phyloP scores from a whole-genome alignment of 2,888 invertebrate genomes.

The Drosophila parthenogenetica region DNA sequence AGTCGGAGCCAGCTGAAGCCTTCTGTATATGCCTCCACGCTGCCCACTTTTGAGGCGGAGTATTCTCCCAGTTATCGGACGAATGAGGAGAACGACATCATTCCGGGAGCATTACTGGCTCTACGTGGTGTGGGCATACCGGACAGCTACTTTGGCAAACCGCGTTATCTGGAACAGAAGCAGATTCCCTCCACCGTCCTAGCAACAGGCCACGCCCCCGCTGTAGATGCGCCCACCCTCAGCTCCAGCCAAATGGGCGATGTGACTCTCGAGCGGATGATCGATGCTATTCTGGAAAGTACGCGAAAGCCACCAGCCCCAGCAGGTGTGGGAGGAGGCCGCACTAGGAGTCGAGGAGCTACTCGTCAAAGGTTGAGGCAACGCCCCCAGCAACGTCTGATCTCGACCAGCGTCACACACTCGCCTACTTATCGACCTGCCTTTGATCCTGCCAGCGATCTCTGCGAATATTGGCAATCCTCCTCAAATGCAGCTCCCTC shows the following conservation, averaged over 20 bases:
- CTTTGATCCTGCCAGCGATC: constrained; percentile 85
- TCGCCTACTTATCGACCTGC: constrained; percentile 84
- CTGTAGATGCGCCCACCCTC: constrained; percentile 39
- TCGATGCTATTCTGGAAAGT: constrained; percentile 85
- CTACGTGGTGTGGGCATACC: constrained; percentile 83
- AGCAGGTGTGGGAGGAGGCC: not conserved
- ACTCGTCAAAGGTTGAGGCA: constrained; percentile 16
- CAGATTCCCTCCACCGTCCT: not conserved
- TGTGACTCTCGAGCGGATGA: constrained; percentile 84
- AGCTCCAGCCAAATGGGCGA: constrained; percentile 84
- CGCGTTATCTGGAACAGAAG: constrained; percentile 80
- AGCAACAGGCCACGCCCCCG: not conserved
- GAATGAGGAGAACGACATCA: constrained; percentile 34
- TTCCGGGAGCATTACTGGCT: constrained; percentile 83
- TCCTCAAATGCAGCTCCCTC: constrained; percentile 5
- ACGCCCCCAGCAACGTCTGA: constrained; percentile 20
- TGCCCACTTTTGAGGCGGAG: constrained; percentile 84
- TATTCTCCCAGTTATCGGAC: constrained; percentile 81
- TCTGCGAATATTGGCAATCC: constrained; percentile 83
- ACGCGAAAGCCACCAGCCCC: constrained; percentile 77
- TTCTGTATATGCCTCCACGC: constrained; percentile 76
- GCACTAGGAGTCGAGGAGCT: constrained; percentile 20
- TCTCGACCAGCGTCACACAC: constrained; percentile 68
- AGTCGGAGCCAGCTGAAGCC: constrained; percentile 10
- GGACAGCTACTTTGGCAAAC: constrained; percentile 85